Conservation (phyloP, 37 sponge, comb jelly and placozoan genomes). For the Crambe crambe region DNA sequence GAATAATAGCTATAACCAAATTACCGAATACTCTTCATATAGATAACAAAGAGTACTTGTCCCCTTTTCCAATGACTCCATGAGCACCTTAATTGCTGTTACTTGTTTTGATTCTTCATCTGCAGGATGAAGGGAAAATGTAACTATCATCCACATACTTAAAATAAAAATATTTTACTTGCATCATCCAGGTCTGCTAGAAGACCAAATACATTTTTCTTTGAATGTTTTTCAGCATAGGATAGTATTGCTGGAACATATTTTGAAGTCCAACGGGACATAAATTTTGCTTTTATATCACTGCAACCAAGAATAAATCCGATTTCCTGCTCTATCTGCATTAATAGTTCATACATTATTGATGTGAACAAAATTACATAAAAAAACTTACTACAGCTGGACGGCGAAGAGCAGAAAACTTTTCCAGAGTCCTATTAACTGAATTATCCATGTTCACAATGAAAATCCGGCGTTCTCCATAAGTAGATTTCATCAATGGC, state of each 20-base stretch:
- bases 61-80: neutral
- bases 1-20: no score
- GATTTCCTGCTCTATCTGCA: conserved; percentile 45
- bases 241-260: conserved; percentile 12
- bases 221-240: conserved; percentile 6
- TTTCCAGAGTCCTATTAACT: neutral
- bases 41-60: neutral
- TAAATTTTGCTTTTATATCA: conserved; percentile 3
- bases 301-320: neutral
- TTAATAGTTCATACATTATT: neutral
- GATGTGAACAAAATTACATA: conserved; percentile 8
- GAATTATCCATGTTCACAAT: conserved; percentile 12
- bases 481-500: conserved; percentile 42
- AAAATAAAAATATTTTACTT: neutral
- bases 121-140: neutral
- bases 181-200: neutral
- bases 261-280: neutral
- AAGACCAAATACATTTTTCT: neutral
- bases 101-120: conserved; percentile 17
- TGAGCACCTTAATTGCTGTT: conserved; percentile 12
- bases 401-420: conserved; percentile 16
- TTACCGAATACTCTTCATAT: conserved; percentile 12
- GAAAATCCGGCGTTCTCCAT: neutral
- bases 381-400: conserved; percentile 30
- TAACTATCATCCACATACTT: neutral